A percentile compares a stretch with the other conserved stretches of the same genome.
phyloP scores from a whole-genome alignment of 2,797 vertebrate genomes.

The Lepidocolaptes lacrymiger region DNA sequence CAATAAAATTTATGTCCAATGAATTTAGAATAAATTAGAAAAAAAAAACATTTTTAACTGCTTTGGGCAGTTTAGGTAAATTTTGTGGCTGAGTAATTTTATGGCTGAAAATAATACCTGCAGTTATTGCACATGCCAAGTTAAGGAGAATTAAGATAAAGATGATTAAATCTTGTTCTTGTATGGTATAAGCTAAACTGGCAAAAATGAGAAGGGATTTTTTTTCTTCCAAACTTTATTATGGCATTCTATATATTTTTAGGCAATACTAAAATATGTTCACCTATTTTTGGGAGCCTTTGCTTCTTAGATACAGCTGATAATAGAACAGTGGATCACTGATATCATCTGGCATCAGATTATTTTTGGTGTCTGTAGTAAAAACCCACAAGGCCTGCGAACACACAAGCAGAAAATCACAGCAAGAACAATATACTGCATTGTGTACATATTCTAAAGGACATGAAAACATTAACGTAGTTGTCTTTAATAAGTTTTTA shows the following conservation, averaged over 20 bases:
- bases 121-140: neutral
- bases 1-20: neutral
- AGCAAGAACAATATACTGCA: neutral
- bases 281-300: neutral
- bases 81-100: conserved; percentile 40
- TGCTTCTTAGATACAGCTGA: neutral
- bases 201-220: neutral
- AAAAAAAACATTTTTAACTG: neutral
- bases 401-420: neutral
- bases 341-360: neutral
- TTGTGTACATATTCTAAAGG: neutral
- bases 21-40: neutral
- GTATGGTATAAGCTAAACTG: neutral
- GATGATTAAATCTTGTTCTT: conserved; percentile 3
- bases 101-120: neutral
- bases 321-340: neutral
- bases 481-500: neutral
- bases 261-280: neutral
- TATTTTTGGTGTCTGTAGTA: neutral
- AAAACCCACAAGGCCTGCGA: neutral
- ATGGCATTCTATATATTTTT: neutral
- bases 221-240: neutral
- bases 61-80: conserved; percentile 10
- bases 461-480: neutral
- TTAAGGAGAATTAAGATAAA: conserved; percentile 38